A percentile compares a stretch with the other conserved stretches of the same genome.
Conservation (phyloP, 2,888 invertebrate species). For the Melolontha melolontha region DNA sequence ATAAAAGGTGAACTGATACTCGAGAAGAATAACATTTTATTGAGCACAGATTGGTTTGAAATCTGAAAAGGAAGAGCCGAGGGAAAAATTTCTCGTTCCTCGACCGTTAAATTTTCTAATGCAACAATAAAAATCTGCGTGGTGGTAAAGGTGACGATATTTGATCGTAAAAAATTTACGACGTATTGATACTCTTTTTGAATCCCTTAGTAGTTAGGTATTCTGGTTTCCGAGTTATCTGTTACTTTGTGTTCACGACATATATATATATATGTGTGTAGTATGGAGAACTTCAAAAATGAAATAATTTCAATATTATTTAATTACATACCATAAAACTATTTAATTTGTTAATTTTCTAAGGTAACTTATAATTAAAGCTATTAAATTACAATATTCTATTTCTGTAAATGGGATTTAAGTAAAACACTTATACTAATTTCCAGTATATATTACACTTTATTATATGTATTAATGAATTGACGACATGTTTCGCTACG, state of each 20-base stretch:
- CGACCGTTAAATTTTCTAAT: constrained; percentile 34
- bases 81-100: neutral
- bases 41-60: constrained; percentile 5
- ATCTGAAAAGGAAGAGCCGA: neutral
- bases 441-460: too few relatives aligned
- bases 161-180: constrained; percentile 39
- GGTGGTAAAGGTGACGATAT: constrained; percentile 23
- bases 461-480: too few relatives aligned
- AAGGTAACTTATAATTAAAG: too few relatives aligned
- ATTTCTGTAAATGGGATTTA: too few relatives aligned
- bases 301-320: too few relatives aligned
- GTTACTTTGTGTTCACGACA: constrained; percentile 24
- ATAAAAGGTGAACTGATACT: neutral
- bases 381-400: too few relatives aligned
- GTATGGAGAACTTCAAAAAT: too few relatives aligned
- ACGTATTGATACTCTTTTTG: constrained; percentile 23
- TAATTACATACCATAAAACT: too few relatives aligned
- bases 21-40: neutral
- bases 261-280: neutral
- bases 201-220: neutral
- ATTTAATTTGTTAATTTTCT: too few relatives aligned
- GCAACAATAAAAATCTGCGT: constrained; percentile 26
- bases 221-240: neutral
- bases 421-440: too few relatives aligned
- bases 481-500: too few relatives aligned